These are phyloP conservation scores for Rutpela maculata DNA, from an alignment of 2,888 invertebrate genomes.

Conservation along the genomic window DNA sequence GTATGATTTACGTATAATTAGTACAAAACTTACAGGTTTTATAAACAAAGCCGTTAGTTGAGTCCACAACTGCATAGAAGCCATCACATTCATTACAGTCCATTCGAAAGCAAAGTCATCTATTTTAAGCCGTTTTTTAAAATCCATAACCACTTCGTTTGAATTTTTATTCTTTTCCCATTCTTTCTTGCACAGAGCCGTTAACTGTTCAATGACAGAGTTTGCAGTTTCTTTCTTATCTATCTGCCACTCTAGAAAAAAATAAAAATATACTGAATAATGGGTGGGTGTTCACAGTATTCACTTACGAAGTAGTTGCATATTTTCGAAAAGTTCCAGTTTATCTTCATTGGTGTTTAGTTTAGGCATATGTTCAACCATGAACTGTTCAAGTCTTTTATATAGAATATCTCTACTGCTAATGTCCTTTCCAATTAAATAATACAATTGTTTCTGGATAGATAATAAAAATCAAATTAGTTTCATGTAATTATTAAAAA, in stretches of 20 bases:
- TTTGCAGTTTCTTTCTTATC: conserved; percentile 60
- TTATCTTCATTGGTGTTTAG: conserved; percentile 61
- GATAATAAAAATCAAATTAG: conserved; percentile 36
- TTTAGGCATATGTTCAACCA: conserved; percentile 62
- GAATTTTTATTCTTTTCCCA: conserved; percentile 59
- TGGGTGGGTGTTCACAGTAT: not conserved
- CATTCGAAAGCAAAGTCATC: conserved; percentile 70
- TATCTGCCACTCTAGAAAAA: conserved; percentile 66
- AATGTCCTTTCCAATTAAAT: conserved; percentile 62
- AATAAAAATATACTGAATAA: conserved; percentile 23
- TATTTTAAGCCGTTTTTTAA: conserved; percentile 67
- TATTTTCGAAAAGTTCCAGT: conserved; percentile 61
- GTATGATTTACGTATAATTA: too few species aligned
- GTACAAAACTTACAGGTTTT: conserved; percentile 63
- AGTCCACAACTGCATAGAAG: conserved; percentile 65
- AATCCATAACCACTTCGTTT: conserved; percentile 61
- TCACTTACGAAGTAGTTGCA: conserved; percentile 64
- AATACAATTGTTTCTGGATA: conserved; percentile 65
- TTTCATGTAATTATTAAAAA: not conserved
- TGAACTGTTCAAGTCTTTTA: conserved; percentile 63
- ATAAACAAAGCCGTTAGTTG: conserved; percentile 64
- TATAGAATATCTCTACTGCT: conserved; percentile 58
- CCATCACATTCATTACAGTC: conserved; percentile 67
- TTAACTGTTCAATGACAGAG: conserved; percentile 66
- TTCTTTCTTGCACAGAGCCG: conserved; percentile 63